A percentile compares a stretch with the other conserved stretches of the same genome.
phyloP scores from a whole-genome alignment of 2,888 invertebrate species.

The Protonemura montana region DNA sequence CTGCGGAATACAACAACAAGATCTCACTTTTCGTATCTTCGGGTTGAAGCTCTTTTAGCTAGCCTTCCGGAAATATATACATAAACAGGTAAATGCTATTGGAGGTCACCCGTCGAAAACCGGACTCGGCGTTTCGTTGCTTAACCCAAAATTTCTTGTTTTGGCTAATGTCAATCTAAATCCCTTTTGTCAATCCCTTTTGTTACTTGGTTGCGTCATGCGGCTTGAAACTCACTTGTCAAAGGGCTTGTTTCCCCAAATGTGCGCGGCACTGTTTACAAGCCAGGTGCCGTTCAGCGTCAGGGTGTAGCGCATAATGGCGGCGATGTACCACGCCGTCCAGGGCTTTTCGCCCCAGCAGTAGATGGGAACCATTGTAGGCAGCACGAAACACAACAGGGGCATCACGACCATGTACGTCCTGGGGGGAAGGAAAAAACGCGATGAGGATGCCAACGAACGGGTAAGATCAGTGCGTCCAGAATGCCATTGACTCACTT shows the following conservation, averaged over 20 bases:
- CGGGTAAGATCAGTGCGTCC: not conserved
- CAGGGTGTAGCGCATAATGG: slow-evolving; percentile 78
- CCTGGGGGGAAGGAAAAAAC: slow-evolving; percentile 66
- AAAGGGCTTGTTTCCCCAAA: slow-evolving; percentile 90
- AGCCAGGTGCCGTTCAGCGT: slow-evolving; percentile 89
- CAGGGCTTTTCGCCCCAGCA: slow-evolving; percentile 78
- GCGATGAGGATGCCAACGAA: not conserved
- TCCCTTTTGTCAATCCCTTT: too few relatives aligned
- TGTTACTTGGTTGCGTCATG: too few relatives aligned
- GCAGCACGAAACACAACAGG: slow-evolving; percentile 80
- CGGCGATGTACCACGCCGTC: slow-evolving; percentile 79
- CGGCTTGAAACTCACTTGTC: slow-evolving; percentile 70
- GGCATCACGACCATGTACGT: slow-evolving; percentile 80
- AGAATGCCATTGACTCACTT: slow-evolving; percentile 67
- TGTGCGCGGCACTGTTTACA: slow-evolving; percentile 92
- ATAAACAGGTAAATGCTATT: too few relatives aligned
- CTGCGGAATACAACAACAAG: too few relatives aligned
- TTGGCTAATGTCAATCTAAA: too few relatives aligned
- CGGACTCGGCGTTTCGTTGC: too few relatives aligned
- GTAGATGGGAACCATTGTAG: slow-evolving; percentile 77
- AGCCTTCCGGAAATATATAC: too few relatives aligned
- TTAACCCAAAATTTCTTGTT: too few relatives aligned
- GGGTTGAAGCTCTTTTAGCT: too few relatives aligned
- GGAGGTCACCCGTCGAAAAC: too few relatives aligned
- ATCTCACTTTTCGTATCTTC: too few relatives aligned